Conservation (phyloP, 2,888 invertebrate species). For the Rhorus exstirpatorius region DNA sequence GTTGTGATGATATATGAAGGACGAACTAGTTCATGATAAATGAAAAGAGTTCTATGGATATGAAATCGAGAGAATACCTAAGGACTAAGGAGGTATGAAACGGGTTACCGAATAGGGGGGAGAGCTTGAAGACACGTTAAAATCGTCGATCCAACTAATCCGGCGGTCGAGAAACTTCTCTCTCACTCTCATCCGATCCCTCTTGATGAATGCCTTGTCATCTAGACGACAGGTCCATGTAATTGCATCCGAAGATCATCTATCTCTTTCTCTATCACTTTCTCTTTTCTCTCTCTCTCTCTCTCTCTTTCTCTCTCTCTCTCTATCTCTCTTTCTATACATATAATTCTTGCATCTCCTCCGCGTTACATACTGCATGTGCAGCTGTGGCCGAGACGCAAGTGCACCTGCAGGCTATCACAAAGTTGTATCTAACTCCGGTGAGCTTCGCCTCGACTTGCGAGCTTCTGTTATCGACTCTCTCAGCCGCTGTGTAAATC, state of each 20-base stretch:
- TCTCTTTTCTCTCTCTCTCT: background rate
- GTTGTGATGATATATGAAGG: slow-evolving; percentile 10
- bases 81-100: background rate
- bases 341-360: background rate
- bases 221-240: slow-evolving; percentile 67
- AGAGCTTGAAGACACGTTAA: slow-evolving; percentile 9
- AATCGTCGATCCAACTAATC: slow-evolving; percentile 62
- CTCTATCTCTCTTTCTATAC: background rate
- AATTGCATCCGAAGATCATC: slow-evolving; percentile 66
- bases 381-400: slow-evolving; percentile 23
- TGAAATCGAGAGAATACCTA: background rate
- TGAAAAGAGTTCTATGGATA: slow-evolving; percentile 12
- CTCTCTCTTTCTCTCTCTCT: background rate
- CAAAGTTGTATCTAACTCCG: slow-evolving; percentile 42
- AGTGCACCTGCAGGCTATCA: slow-evolving; percentile 27
- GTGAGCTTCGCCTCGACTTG: slow-evolving; percentile 44
- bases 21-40: slow-evolving; percentile 45
- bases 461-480: slow-evolving; percentile 59
- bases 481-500: slow-evolving; percentile 11
- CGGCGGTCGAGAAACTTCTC: slow-evolving; percentile 29
- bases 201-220: slow-evolving; percentile 71
- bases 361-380: background rate
- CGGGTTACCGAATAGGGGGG: background rate
- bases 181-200: slow-evolving; percentile 9
- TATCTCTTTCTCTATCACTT: slow-evolving; percentile 1